Evolutionary conservation across 2,797 vertebrate genomes (phyloP).

Genomic region (Apogon talboti): DNA sequence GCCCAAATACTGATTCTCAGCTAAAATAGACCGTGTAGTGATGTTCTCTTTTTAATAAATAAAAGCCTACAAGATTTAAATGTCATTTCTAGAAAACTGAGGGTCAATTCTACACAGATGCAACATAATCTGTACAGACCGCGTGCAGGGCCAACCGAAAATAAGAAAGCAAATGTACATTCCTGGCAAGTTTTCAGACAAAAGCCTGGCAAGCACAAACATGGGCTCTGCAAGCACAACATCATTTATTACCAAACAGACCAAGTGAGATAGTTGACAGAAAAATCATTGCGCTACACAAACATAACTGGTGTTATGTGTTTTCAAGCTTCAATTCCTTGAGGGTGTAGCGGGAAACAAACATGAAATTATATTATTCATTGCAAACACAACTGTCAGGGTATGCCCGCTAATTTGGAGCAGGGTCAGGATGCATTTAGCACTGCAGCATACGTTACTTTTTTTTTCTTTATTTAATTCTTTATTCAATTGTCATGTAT

Average conservation of each 20-base stretch:
- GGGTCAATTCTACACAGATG: conserved; percentile 12
- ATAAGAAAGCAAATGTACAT: conserved; percentile 26
- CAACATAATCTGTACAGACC: conserved; percentile 11
- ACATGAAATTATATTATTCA: conserved; percentile 73
- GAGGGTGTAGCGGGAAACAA: conserved; percentile 65
- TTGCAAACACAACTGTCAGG: conserved; percentile 56
- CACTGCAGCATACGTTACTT: conserved; percentile 3
- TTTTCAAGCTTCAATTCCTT: conserved; percentile 64
- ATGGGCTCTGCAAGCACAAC: conserved; percentile 28
- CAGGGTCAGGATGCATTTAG: conserved; percentile 35
- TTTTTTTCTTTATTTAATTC: conserved; percentile 5
- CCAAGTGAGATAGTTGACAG: conserved; percentile 60
- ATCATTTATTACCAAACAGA: conserved; percentile 68
- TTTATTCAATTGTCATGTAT: not conserved
- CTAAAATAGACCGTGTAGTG: conserved; percentile 13
- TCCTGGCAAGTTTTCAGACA: conserved; percentile 44
- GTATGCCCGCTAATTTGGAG: conserved; percentile 47
- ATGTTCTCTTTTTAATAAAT: conserved; percentile 30
- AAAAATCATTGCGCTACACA: conserved; percentile 61
- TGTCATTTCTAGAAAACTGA: conserved; percentile 15
- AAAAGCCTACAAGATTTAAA: conserved; percentile 33
- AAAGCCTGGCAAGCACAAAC: conserved; percentile 41
- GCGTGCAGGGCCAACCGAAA: conserved; percentile 16
- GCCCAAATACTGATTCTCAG: conserved; percentile 45
- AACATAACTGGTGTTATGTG: conserved; percentile 60